A percentile compares a stretch with the other conserved stretches of the same genome.
Conservation (phyloP, 2,888 invertebrate species). For the Hypolimnas misippus region DNA sequence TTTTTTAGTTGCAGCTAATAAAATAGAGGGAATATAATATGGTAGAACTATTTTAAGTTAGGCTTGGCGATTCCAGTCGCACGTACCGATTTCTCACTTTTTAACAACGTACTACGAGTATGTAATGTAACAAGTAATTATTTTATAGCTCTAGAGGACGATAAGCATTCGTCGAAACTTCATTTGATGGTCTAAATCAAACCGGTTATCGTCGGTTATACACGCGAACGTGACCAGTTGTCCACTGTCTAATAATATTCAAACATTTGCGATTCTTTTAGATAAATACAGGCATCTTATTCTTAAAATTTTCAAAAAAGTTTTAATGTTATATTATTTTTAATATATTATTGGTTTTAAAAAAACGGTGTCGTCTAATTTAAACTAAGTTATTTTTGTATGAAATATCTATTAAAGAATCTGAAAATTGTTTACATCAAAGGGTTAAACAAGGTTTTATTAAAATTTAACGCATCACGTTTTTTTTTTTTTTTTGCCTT, state of each 20-base stretch:
- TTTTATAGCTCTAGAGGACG: not conserved
- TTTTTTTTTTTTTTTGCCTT: not conserved
- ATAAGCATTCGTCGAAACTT: conserved; percentile 13
- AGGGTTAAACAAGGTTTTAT: not conserved
- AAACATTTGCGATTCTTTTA: conserved; percentile 13
- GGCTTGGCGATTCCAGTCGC: too few relatives aligned
- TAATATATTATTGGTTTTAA: too few relatives aligned
- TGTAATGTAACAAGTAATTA: conserved; percentile 13
- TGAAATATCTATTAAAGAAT: too few relatives aligned
- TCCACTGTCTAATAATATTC: conserved; percentile 13
- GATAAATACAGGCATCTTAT: not conserved
- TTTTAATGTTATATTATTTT: too few relatives aligned
- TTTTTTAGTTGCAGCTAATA: too few relatives aligned
- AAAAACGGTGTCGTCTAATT: too few relatives aligned
- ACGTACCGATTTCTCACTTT: too few relatives aligned
- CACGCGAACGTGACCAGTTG: conserved; percentile 20
- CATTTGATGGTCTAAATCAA: conserved; percentile 21
- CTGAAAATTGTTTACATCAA: not conserved
- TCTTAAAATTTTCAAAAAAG: not conserved
- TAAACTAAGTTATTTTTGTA: too few relatives aligned
- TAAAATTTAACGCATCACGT: not conserved
- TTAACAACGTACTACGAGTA: too few relatives aligned
- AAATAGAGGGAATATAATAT: too few relatives aligned
- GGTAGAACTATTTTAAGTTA: too few relatives aligned
- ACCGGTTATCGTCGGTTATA: conserved; percentile 17